These are phyloP conservation scores for Zosterops japonicus DNA, from an alignment of 2,113 vertebrate species.

Conservation along the genomic window DNA sequence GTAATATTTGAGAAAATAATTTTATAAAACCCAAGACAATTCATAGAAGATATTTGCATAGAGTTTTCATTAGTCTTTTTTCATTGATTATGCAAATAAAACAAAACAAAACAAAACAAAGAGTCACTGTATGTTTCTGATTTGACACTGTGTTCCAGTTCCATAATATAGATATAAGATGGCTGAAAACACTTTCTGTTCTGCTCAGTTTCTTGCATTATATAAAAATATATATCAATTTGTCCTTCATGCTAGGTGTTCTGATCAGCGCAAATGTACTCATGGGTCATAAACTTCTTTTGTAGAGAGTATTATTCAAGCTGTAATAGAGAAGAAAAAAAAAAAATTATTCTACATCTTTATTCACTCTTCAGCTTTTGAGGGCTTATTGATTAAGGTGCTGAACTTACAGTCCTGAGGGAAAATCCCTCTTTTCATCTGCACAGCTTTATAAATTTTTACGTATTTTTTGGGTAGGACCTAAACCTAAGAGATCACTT, in stretches of 20 bases:
- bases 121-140: neutral
- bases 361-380: conserved; percentile 1
- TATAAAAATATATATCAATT: conserved; percentile 17
- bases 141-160: neutral
- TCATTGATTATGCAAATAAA: neutral
- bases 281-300: conserved; percentile 3
- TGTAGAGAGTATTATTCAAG: conserved; percentile 28
- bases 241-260: conserved; percentile 30
- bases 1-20: conserved; percentile 11
- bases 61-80: neutral
- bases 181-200: neutral
- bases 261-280: conserved; percentile 24
- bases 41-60: conserved; percentile 23
- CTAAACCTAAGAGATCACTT: neutral
- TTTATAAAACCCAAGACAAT: conserved; percentile 4
- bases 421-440: conserved; percentile 7
- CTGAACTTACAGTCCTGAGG: neutral
- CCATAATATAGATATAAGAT: neutral
- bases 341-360: conserved; percentile 47
- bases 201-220: conserved; percentile 32
- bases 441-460: neutral
- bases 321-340: conserved; percentile 19
- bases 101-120: neutral
- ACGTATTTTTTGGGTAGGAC: neutral
- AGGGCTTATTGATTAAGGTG: neutral